Conservation (phyloP, 2,113 vertebrate genomes). For the Lasiurus cinereus region DNA sequence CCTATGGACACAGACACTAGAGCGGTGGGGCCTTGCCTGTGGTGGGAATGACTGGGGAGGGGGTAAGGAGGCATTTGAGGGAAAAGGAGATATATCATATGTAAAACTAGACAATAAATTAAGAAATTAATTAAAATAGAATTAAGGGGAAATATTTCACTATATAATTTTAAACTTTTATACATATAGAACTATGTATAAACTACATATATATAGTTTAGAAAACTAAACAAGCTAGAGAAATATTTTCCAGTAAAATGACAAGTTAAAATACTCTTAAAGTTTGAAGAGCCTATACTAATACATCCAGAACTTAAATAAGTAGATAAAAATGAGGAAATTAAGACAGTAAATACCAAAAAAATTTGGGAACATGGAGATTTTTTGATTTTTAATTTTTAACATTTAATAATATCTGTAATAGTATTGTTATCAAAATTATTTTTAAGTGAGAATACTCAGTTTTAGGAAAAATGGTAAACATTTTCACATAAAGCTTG, state of each 20-base stretch:
- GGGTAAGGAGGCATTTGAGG: no score
- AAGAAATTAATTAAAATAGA: not conserved
- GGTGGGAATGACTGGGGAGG: no score
- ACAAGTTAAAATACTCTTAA: conserved; percentile 32
- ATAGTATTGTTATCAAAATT: not conserved
- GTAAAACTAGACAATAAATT: no score
- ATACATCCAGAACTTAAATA: not conserved
- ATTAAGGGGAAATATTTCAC: conserved; percentile 23
- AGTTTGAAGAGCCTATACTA: not conserved
- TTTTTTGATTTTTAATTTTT: not conserved
- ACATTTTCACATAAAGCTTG: not conserved
- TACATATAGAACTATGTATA: not conserved
- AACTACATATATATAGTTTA: not conserved
- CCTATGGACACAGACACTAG: no score
- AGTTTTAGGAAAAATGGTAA: not conserved
- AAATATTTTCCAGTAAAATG: not conserved
- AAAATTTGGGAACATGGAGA: not conserved
- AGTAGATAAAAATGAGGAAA: not conserved
- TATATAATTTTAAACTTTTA: conserved; percentile 19
- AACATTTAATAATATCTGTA: not conserved
- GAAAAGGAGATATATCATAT: no score
- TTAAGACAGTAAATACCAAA: not conserved
- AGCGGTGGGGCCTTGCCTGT: no score
- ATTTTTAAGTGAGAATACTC: conserved; percentile 25
- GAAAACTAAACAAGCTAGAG: not conserved